Evolutionary conservation across 2,888 invertebrate species (phyloP), one percentile per base, ranked within the genome.

Genomic region (Lathronympha strigana): DNA sequence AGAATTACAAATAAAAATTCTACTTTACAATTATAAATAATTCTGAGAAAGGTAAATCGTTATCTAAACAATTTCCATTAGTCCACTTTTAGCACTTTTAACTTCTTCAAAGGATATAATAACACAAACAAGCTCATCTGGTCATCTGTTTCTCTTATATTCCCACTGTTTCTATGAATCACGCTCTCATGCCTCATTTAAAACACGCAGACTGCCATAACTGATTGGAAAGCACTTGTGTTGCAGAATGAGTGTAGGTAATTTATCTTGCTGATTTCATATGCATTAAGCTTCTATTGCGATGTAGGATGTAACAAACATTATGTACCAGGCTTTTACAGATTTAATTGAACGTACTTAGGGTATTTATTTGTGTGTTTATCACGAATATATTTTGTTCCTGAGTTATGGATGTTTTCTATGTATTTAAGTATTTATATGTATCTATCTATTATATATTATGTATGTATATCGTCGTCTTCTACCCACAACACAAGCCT

Each of bases 91-190:
- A n/a, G n/a, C 31, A 31, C 36, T 36, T 43, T 43, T 40, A 43
- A 43, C 15, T 53, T 17, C 55, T 55, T 55, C 55, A 55, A 55
- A 55, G 55, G n/a, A 28, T 23, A 55, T 36, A 38, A 23, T 45
- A 45, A 45, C 45, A 57, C 43, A 45, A 57, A 57, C 45, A 57
- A 31, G 21, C 23, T 57, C 28, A 21, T 45, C 13, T 45, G 43
- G 43, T 57, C 43, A 57, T 57, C 57, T 57, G 57, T 57, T 43
- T 28, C 21, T 28, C 17, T 31, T 21, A 40, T 40, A 55, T 57
- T 43, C 28, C 28, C 51, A 53, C n/a, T 19, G 57, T 13, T 43
- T 57, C 43, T 31, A 13, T 45, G 40, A 57, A 19, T 45, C 57
- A 45, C 13, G 19, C 19, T 43, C 28, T 43, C 28, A 51, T 11